Percentiles rank a stretch among this genome's conserved stretches.
phyloP scores from a whole-genome alignment of 2,888 invertebrate species.

The Apodemia zela region DNA sequence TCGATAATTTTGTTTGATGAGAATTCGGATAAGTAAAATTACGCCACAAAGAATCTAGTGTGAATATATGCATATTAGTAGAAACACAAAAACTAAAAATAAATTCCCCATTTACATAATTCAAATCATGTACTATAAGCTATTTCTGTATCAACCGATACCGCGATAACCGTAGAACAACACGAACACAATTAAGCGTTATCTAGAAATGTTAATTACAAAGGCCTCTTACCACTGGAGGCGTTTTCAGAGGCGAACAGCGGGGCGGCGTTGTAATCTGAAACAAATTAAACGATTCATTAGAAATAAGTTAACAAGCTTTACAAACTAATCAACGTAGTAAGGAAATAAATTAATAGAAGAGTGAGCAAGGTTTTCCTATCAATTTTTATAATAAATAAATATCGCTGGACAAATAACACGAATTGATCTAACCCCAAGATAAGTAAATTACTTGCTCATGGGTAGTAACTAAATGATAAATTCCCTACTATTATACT shows the following conservation, averaged over 20 bases:
- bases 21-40: no score
- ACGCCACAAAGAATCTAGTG: no score
- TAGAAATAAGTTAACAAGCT: slow-evolving; percentile 1
- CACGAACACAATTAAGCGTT: slow-evolving; percentile 12
- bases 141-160: slow-evolving; percentile 2
- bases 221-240: slow-evolving; percentile 68
- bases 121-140: background rate
- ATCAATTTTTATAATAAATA: no score
- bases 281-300: slow-evolving; percentile 39
- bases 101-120: background rate
- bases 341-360: no score
- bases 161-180: slow-evolving; percentile 1
- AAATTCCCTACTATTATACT: no score
- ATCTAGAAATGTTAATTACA: slow-evolving; percentile 20
- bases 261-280: slow-evolving; percentile 80
- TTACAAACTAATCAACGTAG: slow-evolving; percentile 7
- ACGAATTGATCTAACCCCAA: no score
- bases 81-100: background rate
- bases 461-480: no score
- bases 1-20: no score
- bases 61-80: background rate
- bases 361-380: no score
- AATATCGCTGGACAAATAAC: no score
- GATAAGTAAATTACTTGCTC: no score
- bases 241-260: slow-evolving; percentile 80